Percentiles rank a stretch among this genome's conserved stretches.
These are phyloP conservation scores for Heliothis peltigera DNA, from an alignment of 2,888 invertebrate species.

Conservation along the genomic window DNA sequence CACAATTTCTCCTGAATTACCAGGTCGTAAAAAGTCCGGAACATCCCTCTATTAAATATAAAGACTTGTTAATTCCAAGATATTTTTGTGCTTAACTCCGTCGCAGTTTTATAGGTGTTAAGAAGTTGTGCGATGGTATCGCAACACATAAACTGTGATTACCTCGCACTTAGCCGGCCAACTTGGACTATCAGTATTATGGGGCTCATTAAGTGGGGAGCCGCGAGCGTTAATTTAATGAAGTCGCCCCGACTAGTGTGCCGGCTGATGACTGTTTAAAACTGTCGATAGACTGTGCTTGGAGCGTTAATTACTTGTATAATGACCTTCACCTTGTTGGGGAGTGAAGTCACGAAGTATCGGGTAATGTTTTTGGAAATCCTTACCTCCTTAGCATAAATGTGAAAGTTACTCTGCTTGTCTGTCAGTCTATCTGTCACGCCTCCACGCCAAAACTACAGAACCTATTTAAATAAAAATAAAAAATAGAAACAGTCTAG, in stretches of 20 bases:
- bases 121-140: conserved; percentile 56
- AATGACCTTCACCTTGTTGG: conserved; percentile 17
- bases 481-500: too few relatives aligned
- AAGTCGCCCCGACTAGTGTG: conserved; percentile 51
- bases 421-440: too few relatives aligned
- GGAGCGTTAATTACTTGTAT: conserved; percentile 35
- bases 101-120: conserved; percentile 54
- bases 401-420: too few relatives aligned
- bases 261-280: conserved; percentile 43
- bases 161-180: conserved; percentile 51
- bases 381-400: too few relatives aligned
- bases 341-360: conserved; percentile 10
- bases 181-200: conserved; percentile 56
- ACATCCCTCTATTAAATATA: conserved; percentile 56
- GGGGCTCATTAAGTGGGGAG: conserved; percentile 49
- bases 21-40: conserved; percentile 55
- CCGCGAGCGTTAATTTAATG: conserved; percentile 58
- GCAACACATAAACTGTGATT: conserved; percentile 52
- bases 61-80: conserved; percentile 57
- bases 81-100: conserved; percentile 50
- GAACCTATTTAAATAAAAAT: too few relatives aligned
- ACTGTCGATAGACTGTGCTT: conserved; percentile 51
- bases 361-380: conserved; percentile 17
- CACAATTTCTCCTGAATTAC: conserved; percentile 57
- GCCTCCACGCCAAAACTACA: too few relatives aligned